A percentile compares a stretch with the other conserved stretches of the same genome.
phyloP scores from a whole-genome alignment of 1,140 invertebrate genomes.

The Elymnias hypermnestra region DNA sequence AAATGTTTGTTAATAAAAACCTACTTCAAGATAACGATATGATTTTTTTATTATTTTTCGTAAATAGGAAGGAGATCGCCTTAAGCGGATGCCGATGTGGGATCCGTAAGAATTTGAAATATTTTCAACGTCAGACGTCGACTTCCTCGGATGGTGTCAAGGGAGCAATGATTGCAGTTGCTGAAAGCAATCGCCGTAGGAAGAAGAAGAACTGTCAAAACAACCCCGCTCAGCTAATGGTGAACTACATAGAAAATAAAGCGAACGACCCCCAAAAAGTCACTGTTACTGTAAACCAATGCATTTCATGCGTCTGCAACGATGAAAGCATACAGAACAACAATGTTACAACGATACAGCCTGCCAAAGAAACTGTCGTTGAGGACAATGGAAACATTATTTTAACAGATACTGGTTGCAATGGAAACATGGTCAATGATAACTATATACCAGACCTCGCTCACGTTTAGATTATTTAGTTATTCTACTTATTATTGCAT shows the following conservation, averaged over 20 bases:
- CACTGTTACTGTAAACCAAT: slow-evolving; percentile 18
- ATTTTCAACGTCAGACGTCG: slow-evolving; percentile 53
- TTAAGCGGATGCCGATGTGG: slow-evolving; percentile 57
- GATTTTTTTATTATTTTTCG: not conserved
- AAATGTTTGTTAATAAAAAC: too few relatives aligned
- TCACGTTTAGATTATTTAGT: slow-evolving; percentile 46
- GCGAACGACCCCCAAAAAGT: slow-evolving; percentile 16
- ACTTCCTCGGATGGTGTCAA: slow-evolving; percentile 55
- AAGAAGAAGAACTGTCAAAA: slow-evolving; percentile 22
- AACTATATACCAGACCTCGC: slow-evolving; percentile 35
- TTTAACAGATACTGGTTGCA: slow-evolving; percentile 21
- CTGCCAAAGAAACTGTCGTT: slow-evolving; percentile 33
- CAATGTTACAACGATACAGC: slow-evolving; percentile 22
- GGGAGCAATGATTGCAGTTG: slow-evolving; percentile 1
- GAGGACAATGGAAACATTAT: slow-evolving; percentile 47
- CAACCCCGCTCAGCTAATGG: slow-evolving; percentile 29
- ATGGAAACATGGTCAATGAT: slow-evolving; percentile 26
- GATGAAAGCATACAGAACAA: slow-evolving; percentile 33
- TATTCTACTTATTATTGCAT: too few relatives aligned
- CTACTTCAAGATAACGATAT: too few relatives aligned
- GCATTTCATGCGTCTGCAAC: slow-evolving; percentile 21
- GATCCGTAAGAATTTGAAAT: slow-evolving; percentile 39
- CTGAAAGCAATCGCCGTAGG: slow-evolving; percentile 20
- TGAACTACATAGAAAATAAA: slow-evolving; percentile 30
- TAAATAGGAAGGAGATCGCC: slow-evolving; percentile 53